Conservation (phyloP, 1,140 invertebrate genomes). For the Phthorimaea operculella region DNA sequence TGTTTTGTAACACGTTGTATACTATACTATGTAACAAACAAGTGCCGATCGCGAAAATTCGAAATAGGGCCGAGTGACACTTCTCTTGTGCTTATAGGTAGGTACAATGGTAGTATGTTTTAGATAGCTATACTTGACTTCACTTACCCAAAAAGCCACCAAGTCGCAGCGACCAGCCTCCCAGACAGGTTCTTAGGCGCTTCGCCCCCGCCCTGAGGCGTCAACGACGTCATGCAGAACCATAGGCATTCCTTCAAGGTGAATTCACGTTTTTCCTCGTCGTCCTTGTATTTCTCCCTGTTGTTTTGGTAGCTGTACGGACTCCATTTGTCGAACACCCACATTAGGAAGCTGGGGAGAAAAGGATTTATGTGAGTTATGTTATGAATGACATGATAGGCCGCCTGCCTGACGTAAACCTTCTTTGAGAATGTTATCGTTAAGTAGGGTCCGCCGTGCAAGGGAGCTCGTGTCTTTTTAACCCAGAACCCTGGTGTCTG, state of each 20-base stretch:
- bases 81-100: no score
- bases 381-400: no score
- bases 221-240: conserved; percentile 99
- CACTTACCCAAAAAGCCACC: conserved; percentile 92
- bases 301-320: conserved; percentile 98
- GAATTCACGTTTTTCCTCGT: conserved; percentile 95
- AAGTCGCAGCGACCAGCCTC: conserved; percentile 91
- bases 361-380: background rate
- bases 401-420: no score
- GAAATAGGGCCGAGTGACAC: no score
- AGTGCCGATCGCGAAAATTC: no score
- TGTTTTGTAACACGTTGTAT: no score
- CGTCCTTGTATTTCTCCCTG: conserved; percentile 90
- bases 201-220: conserved; percentile 96
- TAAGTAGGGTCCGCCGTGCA: no score
- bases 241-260: conserved; percentile 96
- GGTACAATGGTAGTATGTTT: no score
- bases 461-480: no score
- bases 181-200: conserved; percentile 96
- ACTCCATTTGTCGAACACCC: conserved; percentile 95
- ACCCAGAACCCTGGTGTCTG: no score
- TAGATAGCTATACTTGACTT: no score
- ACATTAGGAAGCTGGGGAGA: conserved; percentile 84
- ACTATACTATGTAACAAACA: no score
- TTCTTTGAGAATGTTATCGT: background rate